These are phyloP conservation scores for Axis porcinus DNA, from an alignment of 2,113 vertebrate species.

Conservation along the genomic window DNA sequence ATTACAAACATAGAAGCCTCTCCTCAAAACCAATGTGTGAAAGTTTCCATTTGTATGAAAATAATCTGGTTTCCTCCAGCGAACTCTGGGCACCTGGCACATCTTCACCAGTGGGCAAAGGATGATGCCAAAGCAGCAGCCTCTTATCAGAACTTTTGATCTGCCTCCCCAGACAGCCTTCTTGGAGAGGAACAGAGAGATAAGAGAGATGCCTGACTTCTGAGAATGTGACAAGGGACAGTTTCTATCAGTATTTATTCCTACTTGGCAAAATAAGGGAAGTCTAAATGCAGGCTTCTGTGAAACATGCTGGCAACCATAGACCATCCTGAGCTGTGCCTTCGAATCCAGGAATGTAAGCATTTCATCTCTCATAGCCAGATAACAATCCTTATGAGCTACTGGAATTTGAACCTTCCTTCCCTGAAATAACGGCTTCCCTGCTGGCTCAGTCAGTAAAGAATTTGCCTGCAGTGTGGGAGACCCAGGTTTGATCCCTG, in stretches of 20 bases:
- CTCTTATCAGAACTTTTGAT: not conserved
- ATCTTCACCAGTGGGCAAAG: not conserved
- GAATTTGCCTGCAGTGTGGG: not conserved
- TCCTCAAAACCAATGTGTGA: not conserved
- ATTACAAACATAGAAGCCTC: not conserved
- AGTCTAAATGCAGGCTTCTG: not conserved
- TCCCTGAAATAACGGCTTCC: not conserved
- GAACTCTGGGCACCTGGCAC: not conserved
- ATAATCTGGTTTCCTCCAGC: not conserved
- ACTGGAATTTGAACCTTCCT: not conserved
- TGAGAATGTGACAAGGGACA: slow-evolving; percentile 33
- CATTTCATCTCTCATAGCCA: not conserved
- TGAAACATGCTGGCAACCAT: not conserved
- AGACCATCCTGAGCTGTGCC: not conserved
- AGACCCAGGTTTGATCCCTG: not conserved
- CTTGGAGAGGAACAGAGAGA: not conserved
- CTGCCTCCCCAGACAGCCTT: not conserved
- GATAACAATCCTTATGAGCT: not conserved
- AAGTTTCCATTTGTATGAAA: not conserved
- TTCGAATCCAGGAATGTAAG: not conserved
- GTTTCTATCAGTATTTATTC: slow-evolving; percentile 29
- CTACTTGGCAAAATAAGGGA: slow-evolving; percentile 18
- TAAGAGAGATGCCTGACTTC: not conserved
- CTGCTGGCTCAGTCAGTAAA: not conserved
- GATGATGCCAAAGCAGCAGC: not conserved